Conservation (phyloP, 2,888 invertebrate genomes). For the Nesidiocoris tenuis region DNA sequence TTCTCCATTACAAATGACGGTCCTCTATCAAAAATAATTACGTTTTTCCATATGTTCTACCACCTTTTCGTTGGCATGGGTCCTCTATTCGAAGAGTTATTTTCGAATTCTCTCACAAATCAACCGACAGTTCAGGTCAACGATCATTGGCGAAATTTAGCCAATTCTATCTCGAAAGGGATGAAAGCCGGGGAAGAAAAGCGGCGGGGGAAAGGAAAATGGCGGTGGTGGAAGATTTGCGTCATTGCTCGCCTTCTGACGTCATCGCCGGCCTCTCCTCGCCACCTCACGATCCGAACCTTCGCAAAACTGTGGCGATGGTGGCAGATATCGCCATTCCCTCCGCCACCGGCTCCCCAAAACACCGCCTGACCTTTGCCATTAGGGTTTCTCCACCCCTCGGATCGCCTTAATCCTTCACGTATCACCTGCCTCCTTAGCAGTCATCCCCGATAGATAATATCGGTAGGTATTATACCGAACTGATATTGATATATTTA, state of each 20-base stretch:
- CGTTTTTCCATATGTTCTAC: too few relatives aligned
- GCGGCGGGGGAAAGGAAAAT: background rate
- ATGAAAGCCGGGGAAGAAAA: background rate
- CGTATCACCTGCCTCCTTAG: background rate
- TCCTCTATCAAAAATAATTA: too few relatives aligned
- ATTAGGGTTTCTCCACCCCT: background rate
- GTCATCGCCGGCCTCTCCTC: constrained; percentile 22
- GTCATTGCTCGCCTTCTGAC: constrained; percentile 37
- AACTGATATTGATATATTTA: too few relatives aligned
- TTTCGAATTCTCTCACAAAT: too few relatives aligned
- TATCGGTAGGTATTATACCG: too few relatives aligned
- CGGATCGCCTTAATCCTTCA: too few relatives aligned
- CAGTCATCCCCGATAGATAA: too few relatives aligned
- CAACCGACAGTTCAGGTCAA: too few relatives aligned
- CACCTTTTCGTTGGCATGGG: too few relatives aligned
- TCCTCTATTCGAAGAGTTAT: too few relatives aligned
- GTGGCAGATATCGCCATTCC: background rate
- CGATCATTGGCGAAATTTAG: background rate
- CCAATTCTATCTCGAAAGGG: background rate
- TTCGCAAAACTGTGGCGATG: constrained; percentile 9
- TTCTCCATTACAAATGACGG: too few relatives aligned
- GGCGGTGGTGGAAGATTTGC: constrained; percentile 40
- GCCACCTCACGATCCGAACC: constrained; percentile 1
- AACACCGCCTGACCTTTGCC: background rate
- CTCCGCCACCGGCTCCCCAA: background rate